These are phyloP conservation scores for Monopis laevigella DNA, from an alignment of 2,888 invertebrate genomes.

Conservation along the genomic window DNA sequence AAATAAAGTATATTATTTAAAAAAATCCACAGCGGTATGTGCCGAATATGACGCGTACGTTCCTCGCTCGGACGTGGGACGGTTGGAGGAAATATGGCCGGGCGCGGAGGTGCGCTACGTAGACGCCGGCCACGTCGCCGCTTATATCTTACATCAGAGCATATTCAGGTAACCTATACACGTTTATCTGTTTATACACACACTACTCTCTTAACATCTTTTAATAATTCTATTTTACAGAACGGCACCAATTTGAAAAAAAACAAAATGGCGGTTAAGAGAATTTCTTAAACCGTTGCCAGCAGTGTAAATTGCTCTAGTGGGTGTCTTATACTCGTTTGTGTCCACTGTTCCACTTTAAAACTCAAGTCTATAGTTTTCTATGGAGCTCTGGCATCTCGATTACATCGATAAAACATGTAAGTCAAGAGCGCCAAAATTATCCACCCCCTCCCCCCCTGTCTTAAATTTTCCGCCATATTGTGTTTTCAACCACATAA, in stretches of 20 bases:
- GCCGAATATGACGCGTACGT: slow-evolving; percentile 92
- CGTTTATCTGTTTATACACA: not conserved
- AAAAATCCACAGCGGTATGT: slow-evolving; percentile 72
- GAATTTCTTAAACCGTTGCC: no score
- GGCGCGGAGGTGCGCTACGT: slow-evolving; percentile 89
- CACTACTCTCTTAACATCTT: not conserved
- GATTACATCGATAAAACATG: no score
- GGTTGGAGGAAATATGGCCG: slow-evolving; percentile 92
- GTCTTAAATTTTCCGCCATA: no score
- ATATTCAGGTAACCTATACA: slow-evolving; percentile 91
- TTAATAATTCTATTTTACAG: not conserved
- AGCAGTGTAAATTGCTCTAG: not conserved
- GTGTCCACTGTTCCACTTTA: not conserved
- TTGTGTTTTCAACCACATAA: no score
- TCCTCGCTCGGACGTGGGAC: slow-evolving; percentile 83
- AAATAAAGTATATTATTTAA: not conserved
- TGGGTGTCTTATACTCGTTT: no score
- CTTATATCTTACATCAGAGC: slow-evolving; percentile 87
- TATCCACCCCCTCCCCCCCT: no score
- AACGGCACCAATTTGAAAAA: no score
- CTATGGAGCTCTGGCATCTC: no score
- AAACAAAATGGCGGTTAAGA: no score
- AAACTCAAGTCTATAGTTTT: not conserved
- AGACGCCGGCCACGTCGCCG: slow-evolving; percentile 89
- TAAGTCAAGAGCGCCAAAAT: no score